Conservation (phyloP, 1,140 invertebrate species). For the Pemphigus obesinymphae region DNA sequence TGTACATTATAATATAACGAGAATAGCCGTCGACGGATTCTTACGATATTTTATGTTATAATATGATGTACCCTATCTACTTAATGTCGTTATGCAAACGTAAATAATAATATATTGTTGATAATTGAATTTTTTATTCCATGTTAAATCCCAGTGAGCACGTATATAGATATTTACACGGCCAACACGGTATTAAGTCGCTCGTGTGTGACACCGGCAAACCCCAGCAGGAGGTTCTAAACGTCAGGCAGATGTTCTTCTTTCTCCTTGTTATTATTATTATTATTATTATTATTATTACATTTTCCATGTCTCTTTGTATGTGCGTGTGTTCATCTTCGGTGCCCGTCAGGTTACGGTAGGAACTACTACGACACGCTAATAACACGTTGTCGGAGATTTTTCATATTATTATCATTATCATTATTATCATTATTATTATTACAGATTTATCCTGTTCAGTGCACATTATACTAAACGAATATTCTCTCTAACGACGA, state of each 20-base stretch:
- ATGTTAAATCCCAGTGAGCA: neutral
- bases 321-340: neutral
- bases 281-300: neutral
- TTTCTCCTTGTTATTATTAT: neutral
- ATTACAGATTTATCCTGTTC: neutral
- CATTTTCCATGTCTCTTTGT: neutral
- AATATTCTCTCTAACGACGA: neutral
- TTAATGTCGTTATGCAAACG: too few relatives aligned
- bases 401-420: conserved; percentile 13
- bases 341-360: neutral
- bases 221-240: conserved; percentile 31
- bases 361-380: neutral
- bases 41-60: neutral
- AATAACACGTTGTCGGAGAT: conserved; percentile 9
- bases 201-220: conserved; percentile 15
- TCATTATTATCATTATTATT: conserved; percentile 2
- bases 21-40: neutral
- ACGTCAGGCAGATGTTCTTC: conserved; percentile 26
- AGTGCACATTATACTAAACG: conserved; percentile 1
- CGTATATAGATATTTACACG: neutral
- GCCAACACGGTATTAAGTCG: neutral
- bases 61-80: too few relatives aligned
- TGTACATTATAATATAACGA: too few relatives aligned
- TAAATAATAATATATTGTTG: neutral
- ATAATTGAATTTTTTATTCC: conserved; percentile 26